Evolutionary conservation across 2,113 vertebrate genomes (phyloP).

Genomic region (Indri indri): DNA sequence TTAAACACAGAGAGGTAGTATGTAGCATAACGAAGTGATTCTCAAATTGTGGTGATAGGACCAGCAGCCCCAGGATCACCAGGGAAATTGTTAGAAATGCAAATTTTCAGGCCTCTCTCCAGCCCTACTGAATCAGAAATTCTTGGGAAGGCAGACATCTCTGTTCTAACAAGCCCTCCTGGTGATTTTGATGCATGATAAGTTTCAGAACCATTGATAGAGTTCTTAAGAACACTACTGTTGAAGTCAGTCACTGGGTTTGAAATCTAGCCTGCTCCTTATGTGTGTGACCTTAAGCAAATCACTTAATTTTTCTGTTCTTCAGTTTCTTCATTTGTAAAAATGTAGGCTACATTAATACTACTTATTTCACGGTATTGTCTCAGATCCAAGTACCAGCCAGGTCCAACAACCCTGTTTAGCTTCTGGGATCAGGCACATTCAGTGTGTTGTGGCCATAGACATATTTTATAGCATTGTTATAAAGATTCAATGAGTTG

Average conservation of each 20-base stretch:
- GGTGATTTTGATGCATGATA: not conserved
- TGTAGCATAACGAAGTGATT: not conserved
- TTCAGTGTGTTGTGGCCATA: not conserved
- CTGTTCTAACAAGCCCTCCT: not conserved
- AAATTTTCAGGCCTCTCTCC: not conserved
- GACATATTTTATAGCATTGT: not conserved
- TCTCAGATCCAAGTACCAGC: not conserved
- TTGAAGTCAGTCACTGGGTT: not conserved
- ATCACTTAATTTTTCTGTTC: not conserved
- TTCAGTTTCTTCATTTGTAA: not conserved
- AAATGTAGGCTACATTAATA: not conserved
- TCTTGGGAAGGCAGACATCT: not conserved
- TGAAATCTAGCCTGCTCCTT: not conserved
- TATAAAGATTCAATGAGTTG: not conserved
- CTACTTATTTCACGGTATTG: not conserved
- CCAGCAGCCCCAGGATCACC: not conserved
- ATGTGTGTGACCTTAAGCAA: not conserved
- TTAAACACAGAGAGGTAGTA: not conserved
- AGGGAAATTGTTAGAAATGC: not conserved
- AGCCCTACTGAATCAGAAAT: not conserved
- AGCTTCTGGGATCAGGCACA: not conserved
- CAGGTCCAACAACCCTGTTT: not conserved
- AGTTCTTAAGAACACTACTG: not conserved
- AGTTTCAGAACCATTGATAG: not conserved
- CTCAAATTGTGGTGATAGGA: rapidly evolving